Evolutionary conservation across 1,140 invertebrate species (phyloP).

Genomic region (Wiebesia pumilae): DNA sequence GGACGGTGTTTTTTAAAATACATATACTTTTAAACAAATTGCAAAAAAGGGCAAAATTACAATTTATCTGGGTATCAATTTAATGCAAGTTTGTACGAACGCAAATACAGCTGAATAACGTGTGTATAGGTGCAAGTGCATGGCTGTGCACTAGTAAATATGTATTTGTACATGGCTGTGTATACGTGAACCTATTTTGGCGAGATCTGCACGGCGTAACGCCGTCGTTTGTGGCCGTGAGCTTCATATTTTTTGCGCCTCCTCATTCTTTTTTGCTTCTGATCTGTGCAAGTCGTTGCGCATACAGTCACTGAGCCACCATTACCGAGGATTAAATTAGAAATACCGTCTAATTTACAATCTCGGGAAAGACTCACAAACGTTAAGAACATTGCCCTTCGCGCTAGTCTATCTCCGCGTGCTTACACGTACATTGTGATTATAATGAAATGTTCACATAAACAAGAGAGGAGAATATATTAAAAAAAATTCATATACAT

Average conservation of each 20-base stretch:
- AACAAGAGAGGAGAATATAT: background rate
- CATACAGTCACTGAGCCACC: background rate
- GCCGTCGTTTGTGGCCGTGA: too few species aligned
- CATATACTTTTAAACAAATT: too few species aligned
- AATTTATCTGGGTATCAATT: too few species aligned
- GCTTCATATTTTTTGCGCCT: background rate
- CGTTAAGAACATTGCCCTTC: background rate
- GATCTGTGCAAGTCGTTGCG: background rate
- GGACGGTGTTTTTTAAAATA: too few species aligned
- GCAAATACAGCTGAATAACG: too few species aligned
- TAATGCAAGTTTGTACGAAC: too few species aligned
- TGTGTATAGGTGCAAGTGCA: too few species aligned
- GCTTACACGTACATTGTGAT: background rate
- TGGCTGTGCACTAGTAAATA: background rate
- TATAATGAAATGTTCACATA: background rate
- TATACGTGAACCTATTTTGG: background rate
- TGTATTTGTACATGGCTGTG: background rate
- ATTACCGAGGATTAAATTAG: conserved; percentile 4
- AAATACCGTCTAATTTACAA: conserved; percentile 8
- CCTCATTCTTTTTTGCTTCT: background rate
- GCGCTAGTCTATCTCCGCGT: background rate
- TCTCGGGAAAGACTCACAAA: background rate
- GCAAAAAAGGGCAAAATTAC: too few species aligned
- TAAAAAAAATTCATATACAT: background rate
- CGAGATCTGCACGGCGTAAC: too few species aligned